Conservation (phyloP, 2,113 vertebrate genomes). For the Crotalus viridis region DNA sequence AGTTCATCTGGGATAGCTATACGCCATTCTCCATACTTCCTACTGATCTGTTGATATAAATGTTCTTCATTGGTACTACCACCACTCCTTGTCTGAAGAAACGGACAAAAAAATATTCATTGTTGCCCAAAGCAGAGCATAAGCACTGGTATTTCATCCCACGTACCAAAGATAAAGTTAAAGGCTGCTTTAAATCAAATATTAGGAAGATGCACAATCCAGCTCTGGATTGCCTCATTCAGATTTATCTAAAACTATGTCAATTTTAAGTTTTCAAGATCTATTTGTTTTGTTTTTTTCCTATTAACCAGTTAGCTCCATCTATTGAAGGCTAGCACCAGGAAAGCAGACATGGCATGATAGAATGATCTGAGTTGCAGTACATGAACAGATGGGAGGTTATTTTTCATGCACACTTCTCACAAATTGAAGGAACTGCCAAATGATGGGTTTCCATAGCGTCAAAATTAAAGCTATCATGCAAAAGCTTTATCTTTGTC, state of each 20-base stretch:
- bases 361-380: neutral
- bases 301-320: neutral
- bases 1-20: neutral
- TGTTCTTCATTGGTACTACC: neutral
- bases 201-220: neutral
- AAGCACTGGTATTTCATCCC: neutral
- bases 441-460: neutral
- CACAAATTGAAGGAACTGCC: neutral
- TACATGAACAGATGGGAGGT: neutral
- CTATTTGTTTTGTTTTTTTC: neutral
- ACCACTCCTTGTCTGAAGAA: neutral
- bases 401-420: neutral
- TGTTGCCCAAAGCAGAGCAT: neutral
- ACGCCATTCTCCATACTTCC: neutral
- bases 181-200: neutral
- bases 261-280: neutral
- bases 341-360: neutral
- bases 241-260: neutral
- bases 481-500: neutral
- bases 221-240: neutral
- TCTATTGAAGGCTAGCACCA: neutral
- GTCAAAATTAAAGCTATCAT: neutral
- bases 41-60: neutral
- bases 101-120: neutral
- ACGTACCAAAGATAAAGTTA: neutral